Evolutionary conservation across 2,888 invertebrate genomes (phyloP).

Genomic region (Polietes domitor): DNA sequence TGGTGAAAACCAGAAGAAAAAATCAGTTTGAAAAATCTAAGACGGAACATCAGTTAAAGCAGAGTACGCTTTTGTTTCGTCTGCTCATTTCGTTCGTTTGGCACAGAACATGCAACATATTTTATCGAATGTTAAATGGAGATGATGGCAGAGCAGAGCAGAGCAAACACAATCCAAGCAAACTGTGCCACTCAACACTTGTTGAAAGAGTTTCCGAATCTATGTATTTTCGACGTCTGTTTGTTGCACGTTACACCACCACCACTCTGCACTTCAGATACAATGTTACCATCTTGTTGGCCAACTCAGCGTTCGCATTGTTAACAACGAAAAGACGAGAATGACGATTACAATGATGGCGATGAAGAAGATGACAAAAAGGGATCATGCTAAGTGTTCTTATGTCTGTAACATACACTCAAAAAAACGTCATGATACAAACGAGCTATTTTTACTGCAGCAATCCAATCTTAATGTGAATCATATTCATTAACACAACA

Average conservation of each 20-base stretch:
- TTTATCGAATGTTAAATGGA: constrained; percentile 30
- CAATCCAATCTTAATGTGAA: no score
- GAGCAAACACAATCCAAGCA: not conserved
- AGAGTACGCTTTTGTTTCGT: not conserved
- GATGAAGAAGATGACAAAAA: not conserved
- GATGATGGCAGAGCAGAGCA: not conserved
- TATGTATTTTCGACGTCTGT: constrained; percentile 8
- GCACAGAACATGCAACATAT: constrained; percentile 11
- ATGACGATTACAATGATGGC: not conserved
- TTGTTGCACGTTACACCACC: constrained; percentile 2
- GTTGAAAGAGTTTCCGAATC: constrained; percentile 40
- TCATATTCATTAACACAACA: no score
- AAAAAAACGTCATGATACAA: no score
- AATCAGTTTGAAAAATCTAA: constrained; percentile 44
- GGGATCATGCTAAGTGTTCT: not conserved
- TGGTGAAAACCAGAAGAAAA: not conserved
- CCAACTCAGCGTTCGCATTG: not conserved
- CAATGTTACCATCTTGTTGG: constrained; percentile 48
- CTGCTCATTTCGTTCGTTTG: no score
- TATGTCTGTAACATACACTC: no score
- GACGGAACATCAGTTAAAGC: constrained; percentile 32
- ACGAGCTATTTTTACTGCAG: no score
- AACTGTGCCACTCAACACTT: constrained; percentile 52
- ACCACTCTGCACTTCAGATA: not conserved
- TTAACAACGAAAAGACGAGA: not conserved